Conservation (phyloP, 2,797 vertebrate species). For the Myotis planiceps region DNA sequence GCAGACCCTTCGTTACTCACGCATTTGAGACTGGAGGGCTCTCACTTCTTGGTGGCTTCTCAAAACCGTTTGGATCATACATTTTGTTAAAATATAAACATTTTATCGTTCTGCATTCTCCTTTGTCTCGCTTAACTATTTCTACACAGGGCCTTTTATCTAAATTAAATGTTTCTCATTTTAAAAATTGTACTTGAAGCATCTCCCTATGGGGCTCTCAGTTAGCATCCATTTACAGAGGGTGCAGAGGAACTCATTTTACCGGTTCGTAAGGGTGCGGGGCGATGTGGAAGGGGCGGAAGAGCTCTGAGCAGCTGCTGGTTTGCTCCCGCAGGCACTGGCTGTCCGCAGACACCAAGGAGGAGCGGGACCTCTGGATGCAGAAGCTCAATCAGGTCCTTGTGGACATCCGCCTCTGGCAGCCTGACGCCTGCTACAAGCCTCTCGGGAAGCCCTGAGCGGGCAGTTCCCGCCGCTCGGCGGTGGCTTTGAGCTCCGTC, state of each 20-base stretch:
- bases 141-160: not conserved
- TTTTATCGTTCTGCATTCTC: not conserved
- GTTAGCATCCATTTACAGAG: not conserved
- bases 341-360: slow-evolving; percentile 97
- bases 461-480: not conserved
- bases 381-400: slow-evolving; percentile 96
- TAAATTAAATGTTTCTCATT: not conserved
- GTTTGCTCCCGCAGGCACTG: slow-evolving; percentile 91
- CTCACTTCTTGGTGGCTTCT: not conserved
- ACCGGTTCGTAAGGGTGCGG: not conserved
- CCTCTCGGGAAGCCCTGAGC: slow-evolving; percentile 86
- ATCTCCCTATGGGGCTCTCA: not conserved
- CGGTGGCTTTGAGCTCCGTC: not conserved
- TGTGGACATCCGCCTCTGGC: slow-evolving; percentile 97
- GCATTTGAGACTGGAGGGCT: not conserved
- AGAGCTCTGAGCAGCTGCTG: not conserved
- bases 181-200: not conserved
- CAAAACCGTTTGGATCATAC: not conserved
- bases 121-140: not conserved
- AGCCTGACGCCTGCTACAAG: slow-evolving; percentile 94
- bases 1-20: not conserved
- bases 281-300: not conserved
- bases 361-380: slow-evolving; percentile 98
- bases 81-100: not conserved
- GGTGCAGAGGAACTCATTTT: not conserved